A percentile compares a stretch with the other conserved stretches of the same genome.
These are phyloP conservation scores for Platorchestia sp. DNA, from an alignment of 1,140 invertebrate species.

Conservation along the genomic window DNA sequence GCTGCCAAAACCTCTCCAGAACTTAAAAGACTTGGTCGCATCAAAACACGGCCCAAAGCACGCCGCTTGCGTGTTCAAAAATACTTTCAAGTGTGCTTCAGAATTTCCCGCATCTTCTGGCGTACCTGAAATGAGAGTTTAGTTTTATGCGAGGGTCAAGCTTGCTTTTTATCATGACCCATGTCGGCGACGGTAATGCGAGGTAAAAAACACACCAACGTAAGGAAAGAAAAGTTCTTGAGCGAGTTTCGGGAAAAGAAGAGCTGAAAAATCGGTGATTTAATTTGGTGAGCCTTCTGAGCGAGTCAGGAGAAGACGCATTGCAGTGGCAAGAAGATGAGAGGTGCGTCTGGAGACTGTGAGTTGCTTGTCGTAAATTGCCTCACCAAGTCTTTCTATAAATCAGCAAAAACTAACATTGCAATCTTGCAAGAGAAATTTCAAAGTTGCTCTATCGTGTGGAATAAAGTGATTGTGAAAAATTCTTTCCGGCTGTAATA, in stretches of 20 bases:
- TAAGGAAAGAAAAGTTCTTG: neutral
- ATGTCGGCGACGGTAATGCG: neutral
- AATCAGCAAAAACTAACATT: neutral
- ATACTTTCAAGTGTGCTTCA: neutral
- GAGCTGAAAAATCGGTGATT: neutral
- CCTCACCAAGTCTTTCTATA: neutral
- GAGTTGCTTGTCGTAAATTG: neutral
- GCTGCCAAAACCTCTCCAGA: constrained; percentile 27
- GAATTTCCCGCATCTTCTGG: neutral
- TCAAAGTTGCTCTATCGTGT: neutral
- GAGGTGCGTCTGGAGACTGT: neutral
- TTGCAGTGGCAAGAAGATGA: constrained; percentile 6
- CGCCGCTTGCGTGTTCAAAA: constrained; percentile 25
- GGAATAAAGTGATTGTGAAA: neutral
- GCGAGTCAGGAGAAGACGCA: neutral
- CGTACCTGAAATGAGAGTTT: neutral
- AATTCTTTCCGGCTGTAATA: neutral
- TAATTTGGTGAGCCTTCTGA: neutral
- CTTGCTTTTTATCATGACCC: neutral
- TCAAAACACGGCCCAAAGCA: constrained; percentile 11
- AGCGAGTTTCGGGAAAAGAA: neutral
- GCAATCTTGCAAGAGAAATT: neutral
- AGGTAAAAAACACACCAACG: neutral
- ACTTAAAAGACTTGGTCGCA: neutral
- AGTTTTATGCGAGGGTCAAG: constrained; percentile 6